Percentiles rank a stretch among this genome's conserved stretches.
Evolutionary conservation across 2,797 vertebrate genomes (phyloP).

Genomic region (Coluber constrictor): DNA sequence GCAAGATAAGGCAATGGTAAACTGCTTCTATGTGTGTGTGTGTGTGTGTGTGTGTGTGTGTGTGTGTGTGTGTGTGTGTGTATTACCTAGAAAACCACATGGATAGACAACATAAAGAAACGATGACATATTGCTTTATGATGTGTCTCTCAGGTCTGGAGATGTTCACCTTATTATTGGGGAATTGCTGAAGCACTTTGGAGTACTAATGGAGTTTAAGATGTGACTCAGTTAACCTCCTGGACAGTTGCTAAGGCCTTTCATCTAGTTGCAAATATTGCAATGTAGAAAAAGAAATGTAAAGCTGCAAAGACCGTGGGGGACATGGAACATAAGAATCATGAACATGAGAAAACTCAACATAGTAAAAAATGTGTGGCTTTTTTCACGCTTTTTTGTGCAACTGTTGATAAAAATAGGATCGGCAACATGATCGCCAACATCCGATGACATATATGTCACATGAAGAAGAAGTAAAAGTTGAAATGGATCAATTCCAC

Average conservation of each 20-base stretch:
- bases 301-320: neutral
- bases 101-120: neutral
- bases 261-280: neutral
- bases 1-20: neutral
- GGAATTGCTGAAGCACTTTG: neutral
- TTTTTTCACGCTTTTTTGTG: too few species aligned
- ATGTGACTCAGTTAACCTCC: neutral
- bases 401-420: too few species aligned
- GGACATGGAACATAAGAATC: neutral
- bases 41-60: too few species aligned
- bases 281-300: neutral
- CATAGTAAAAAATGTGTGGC: neutral
- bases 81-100: neutral
- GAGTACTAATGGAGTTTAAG: neutral
- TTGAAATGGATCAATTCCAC: neutral
- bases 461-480: neutral
- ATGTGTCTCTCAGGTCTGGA: neutral
- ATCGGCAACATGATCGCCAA: too few species aligned
- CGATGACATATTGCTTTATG: neutral
- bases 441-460: too few species aligned
- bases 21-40: too few species aligned
- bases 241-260: neutral
- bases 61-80: too few species aligned
- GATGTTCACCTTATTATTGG: neutral
- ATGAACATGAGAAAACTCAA: neutral